A percentile compares a stretch with the other conserved stretches of the same genome.
These are phyloP conservation scores for Rapana venosa DNA, from an alignment of 2,888 invertebrate species.

Conservation along the genomic window DNA sequence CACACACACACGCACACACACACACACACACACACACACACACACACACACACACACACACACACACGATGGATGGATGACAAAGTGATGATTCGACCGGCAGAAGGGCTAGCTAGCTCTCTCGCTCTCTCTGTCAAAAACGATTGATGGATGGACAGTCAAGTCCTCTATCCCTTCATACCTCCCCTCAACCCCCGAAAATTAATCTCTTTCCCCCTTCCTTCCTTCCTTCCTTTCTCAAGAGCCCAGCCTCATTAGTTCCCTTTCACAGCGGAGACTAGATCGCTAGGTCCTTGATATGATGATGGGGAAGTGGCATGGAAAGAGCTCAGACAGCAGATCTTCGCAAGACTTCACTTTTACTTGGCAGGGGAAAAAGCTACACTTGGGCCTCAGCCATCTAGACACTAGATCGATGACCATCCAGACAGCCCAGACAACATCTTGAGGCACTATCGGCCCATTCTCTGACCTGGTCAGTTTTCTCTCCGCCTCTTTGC, in stretches of 20 bases:
- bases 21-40: too few species aligned
- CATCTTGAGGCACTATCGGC: not conserved
- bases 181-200: not conserved
- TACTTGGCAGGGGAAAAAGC: not conserved
- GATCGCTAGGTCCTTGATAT: not conserved
- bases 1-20: too few species aligned
- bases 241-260: not conserved
- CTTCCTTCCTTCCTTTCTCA: not conserved
- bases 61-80: not conserved
- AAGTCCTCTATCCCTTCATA: not conserved
- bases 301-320: not conserved
- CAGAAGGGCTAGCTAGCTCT: too few species aligned
- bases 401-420: conserved; percentile 8
- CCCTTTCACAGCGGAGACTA: not conserved
- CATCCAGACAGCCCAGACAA: not conserved
- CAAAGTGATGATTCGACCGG: not conserved
- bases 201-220: not conserved
- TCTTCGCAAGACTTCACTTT: not conserved
- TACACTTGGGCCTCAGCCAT: not conserved
- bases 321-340: not conserved
- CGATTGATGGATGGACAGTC: not conserved
- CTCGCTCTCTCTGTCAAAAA: not conserved
- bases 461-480: not conserved
- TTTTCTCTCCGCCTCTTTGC: not conserved
- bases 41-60: too few species aligned